These are phyloP conservation scores for Drosophila meridionalis DNA, from an alignment of 2,888 invertebrate genomes.

Conservation along the genomic window DNA sequence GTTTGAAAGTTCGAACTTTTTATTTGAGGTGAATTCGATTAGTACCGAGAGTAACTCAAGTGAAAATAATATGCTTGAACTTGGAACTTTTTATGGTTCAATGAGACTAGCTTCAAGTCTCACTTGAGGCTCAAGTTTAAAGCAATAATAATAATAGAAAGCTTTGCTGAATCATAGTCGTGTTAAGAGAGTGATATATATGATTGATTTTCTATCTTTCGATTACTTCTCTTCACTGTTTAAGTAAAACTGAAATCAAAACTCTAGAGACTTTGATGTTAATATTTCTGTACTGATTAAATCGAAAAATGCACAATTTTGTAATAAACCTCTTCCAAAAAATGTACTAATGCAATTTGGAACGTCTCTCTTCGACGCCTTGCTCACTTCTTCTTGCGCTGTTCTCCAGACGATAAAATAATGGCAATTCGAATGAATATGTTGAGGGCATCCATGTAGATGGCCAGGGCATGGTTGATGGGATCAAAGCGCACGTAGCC, in stretches of 20 bases:
- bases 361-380: background rate
- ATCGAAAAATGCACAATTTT: slow-evolving; percentile 17
- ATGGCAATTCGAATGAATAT: slow-evolving; percentile 97
- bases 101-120: background rate
- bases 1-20: background rate
- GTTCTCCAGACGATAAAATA: slow-evolving; percentile 90
- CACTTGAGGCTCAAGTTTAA: too few species aligned
- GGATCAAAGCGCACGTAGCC: slow-evolving; percentile 93
- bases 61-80: background rate
- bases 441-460: slow-evolving; percentile 97
- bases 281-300: background rate
- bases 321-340: slow-evolving; percentile 1
- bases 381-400: slow-evolving; percentile 39
- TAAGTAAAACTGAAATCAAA: background rate
- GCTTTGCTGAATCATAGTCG: background rate
- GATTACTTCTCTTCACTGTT: background rate
- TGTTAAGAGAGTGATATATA: too few species aligned
- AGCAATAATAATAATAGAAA: background rate
- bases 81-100: background rate
- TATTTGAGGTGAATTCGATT: background rate
- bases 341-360: slow-evolving; percentile 23
- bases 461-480: slow-evolving; percentile 96
- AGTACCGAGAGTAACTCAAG: background rate
- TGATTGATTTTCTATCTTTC: too few species aligned
- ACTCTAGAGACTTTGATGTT: background rate